phyloP scores from a whole-genome alignment of 2,113 vertebrate genomes.

The Himantopus leucocephalus region DNA sequence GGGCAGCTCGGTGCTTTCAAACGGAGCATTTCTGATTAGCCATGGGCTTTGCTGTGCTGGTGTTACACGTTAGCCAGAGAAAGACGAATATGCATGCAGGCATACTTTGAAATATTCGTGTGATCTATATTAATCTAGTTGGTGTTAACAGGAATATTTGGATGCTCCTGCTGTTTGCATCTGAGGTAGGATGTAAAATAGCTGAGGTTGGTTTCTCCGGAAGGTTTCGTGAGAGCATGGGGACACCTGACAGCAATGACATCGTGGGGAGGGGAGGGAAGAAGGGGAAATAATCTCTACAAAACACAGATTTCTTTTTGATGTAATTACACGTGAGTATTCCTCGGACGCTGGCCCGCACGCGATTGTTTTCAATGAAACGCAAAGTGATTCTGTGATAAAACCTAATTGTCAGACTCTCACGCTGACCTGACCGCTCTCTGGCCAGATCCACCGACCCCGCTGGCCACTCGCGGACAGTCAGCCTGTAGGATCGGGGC shows the following conservation, averaged over 20 bases:
- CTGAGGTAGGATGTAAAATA: neutral
- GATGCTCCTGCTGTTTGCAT: neutral
- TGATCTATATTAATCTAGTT: neutral
- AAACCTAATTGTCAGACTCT: accelerated
- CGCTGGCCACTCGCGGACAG: accelerated
- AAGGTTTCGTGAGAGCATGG: accelerated
- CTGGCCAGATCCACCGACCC: accelerated
- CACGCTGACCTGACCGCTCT: accelerated
- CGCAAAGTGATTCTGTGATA: accelerated
- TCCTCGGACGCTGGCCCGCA: accelerated
- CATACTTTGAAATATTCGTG: neutral
- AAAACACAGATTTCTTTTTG: accelerated
- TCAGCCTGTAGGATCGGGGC: accelerated
- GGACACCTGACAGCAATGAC: neutral
- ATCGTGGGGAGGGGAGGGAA: accelerated
- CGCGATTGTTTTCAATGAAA: accelerated
- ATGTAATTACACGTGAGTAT: accelerated
- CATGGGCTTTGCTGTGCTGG: neutral
- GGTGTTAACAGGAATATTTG: neutral
- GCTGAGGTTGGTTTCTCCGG: neutral
- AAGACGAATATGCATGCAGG: neutral
- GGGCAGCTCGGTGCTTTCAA: neutral
- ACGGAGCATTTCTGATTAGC: neutral
- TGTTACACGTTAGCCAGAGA: neutral
- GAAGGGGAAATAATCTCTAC: neutral